Conservation (phyloP, 35 echinoderm and acorn worm genomes). For the Lytechinus pictus region DNA sequence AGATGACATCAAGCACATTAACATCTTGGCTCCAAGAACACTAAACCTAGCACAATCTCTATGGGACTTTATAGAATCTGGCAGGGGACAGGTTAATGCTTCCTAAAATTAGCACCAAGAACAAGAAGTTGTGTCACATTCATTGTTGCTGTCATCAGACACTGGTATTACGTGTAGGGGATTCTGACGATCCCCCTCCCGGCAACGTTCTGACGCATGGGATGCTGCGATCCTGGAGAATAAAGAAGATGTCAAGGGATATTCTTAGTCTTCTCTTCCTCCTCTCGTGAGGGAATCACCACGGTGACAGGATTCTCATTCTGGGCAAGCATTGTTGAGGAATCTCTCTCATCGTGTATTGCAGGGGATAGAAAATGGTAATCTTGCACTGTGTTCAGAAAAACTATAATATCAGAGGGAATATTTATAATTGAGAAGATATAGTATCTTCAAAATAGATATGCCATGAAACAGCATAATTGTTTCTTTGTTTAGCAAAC, state of each 20-base stretch:
- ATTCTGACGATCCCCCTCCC: background rate
- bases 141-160: background rate
- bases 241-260: background rate
- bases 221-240: background rate
- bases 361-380: background rate
- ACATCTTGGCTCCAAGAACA: background rate
- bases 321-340: background rate
- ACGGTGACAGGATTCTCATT: slow-evolving; percentile 1
- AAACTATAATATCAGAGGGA: background rate
- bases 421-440: too few species aligned
- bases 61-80: too few species aligned
- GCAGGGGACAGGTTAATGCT: background rate
- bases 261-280: background rate
- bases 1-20: background rate
- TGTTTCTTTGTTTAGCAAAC: too few species aligned
- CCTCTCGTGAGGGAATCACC: background rate
- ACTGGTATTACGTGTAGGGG: background rate
- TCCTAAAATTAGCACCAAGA: background rate
- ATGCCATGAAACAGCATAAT: too few species aligned
- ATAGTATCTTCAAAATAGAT: too few species aligned
- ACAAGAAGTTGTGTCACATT: background rate
- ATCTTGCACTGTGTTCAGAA: background rate
- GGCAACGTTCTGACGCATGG: background rate
- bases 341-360: background rate
- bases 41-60: too few species aligned